Evolutionary conservation across 1,140 invertebrate genomes (phyloP).

Genomic region (Heliconius melpomene): DNA sequence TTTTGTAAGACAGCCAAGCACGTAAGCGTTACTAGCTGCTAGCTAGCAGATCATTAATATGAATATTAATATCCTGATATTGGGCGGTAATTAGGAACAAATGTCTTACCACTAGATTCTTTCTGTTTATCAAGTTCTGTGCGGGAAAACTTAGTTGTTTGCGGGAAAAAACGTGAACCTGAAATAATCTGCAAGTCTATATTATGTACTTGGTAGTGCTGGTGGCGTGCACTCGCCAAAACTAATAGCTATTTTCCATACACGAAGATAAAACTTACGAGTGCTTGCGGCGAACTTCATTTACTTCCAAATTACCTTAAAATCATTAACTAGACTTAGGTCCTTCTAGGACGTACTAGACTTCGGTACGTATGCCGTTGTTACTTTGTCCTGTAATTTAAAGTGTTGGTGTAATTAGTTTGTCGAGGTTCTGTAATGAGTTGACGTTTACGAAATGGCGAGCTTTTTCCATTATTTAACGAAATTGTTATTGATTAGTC

Average conservation of each 20-base stretch:
- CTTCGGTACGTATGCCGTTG: not conserved
- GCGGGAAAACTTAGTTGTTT: not conserved
- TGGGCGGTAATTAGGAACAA: too few species aligned
- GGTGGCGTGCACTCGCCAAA: not conserved
- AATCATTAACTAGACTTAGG: not conserved
- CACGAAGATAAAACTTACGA: not conserved
- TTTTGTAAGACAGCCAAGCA: too few species aligned
- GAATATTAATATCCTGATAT: too few species aligned
- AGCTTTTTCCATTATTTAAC: not conserved
- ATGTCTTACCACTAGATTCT: too few species aligned
- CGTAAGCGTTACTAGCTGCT: too few species aligned
- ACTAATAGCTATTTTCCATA: not conserved
- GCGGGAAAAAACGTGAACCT: not conserved
- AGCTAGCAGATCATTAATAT: too few species aligned
- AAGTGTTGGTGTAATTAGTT: not conserved
- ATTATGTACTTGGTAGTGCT: not conserved
- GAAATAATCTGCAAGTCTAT: not conserved
- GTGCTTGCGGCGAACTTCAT: not conserved
- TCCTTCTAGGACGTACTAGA: too few species aligned
- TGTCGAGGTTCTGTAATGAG: not conserved
- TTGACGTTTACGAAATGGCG: not conserved
- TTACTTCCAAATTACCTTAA: not conserved
- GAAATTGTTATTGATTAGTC: too few species aligned
- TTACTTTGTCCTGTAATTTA: conserved; percentile 1
- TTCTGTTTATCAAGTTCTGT: too few species aligned